Conservation (phyloP, 2,888 invertebrate species). For the Synanthedon vespiformis region DNA sequence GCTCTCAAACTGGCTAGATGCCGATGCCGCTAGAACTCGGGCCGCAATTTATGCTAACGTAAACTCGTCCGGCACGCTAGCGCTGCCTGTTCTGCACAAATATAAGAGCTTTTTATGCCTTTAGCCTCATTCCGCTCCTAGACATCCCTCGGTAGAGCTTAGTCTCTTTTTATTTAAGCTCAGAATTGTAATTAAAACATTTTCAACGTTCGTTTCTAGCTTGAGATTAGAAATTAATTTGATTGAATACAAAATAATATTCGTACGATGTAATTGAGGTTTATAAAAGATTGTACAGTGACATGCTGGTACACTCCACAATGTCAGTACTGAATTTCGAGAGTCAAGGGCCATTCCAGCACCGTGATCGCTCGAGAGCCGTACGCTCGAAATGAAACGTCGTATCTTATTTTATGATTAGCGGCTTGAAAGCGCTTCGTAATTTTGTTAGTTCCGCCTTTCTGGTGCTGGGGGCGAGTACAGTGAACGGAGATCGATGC, state of each 20-base stretch:
- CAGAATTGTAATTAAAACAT: neutral
- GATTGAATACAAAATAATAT: neutral
- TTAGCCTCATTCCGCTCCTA: slow-evolving; percentile 15
- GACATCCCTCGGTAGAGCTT: neutral
- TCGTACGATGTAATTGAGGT: slow-evolving; percentile 15
- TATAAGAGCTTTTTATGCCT: slow-evolving; percentile 24
- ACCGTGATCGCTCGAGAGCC: slow-evolving; percentile 66
- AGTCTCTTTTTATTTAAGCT: neutral
- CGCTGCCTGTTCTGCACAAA: slow-evolving; percentile 12
- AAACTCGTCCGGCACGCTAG: slow-evolving; percentile 26
- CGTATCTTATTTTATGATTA: slow-evolving; percentile 72
- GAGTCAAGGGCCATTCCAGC: slow-evolving; percentile 69
- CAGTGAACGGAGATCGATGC: slow-evolving; percentile 69
- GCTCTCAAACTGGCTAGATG: slow-evolving; percentile 27
- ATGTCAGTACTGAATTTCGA: slow-evolving; percentile 65
- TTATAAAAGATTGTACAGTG: slow-evolving; percentile 39
- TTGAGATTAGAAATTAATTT: neutral
- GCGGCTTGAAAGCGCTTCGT: slow-evolving; percentile 72
- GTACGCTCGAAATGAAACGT: slow-evolving; percentile 71
- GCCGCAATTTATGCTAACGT: slow-evolving; percentile 47
- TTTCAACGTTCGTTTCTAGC: neutral
- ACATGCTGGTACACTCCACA: slow-evolving; percentile 52
- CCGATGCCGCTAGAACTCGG: slow-evolving; percentile 18
- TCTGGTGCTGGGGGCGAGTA: slow-evolving; percentile 70
- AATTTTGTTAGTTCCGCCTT: slow-evolving; percentile 72